Conservation (phyloP, 1,140 invertebrate genomes). For the Tribolium madens region DNA sequence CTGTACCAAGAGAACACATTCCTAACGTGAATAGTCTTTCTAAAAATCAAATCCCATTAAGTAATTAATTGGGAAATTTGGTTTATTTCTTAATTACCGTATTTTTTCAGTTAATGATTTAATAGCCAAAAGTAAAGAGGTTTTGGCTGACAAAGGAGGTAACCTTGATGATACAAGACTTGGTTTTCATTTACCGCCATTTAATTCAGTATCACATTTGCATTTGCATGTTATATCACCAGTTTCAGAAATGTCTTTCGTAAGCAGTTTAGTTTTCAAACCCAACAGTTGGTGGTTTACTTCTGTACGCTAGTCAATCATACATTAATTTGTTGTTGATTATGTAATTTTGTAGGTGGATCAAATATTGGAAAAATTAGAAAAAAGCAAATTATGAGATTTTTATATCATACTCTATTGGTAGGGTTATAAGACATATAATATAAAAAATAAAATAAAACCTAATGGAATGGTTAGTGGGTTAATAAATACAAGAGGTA, state of each 20-base stretch:
- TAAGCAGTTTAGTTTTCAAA: constrained; percentile 78
- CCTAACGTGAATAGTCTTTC: constrained; percentile 77
- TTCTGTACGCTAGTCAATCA: constrained; percentile 69
- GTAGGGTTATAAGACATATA: too few species aligned
- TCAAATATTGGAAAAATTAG: constrained; percentile 24
- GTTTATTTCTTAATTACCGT: constrained; percentile 15
- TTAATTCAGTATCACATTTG: constrained; percentile 84
- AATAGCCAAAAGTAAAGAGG: constrained; percentile 51
- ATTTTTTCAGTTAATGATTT: constrained; percentile 35
- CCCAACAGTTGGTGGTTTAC: constrained; percentile 87
- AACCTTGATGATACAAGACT: constrained; percentile 73
- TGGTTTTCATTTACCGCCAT: constrained; percentile 94
- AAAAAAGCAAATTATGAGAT: constrained; percentile 22
- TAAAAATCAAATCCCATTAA: constrained; percentile 73
- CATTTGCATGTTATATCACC: constrained; percentile 91
- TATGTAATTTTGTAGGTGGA: constrained; percentile 37
- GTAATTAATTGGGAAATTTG: constrained; percentile 69
- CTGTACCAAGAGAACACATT: constrained; percentile 84
- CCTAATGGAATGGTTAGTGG: constrained; percentile 35
- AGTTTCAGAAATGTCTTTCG: constrained; percentile 78
- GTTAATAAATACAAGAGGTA: constrained; percentile 7
- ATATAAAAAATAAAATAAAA: constrained; percentile 14
- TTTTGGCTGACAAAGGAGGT: constrained; percentile 69
- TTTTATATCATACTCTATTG: not conserved
- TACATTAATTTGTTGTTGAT: constrained; percentile 6